Percentiles rank a stretch among this genome's conserved stretches.
Evolutionary conservation across 2,113 vertebrate genomes (phyloP).

Genomic region (Ahaetulla prasina): DNA sequence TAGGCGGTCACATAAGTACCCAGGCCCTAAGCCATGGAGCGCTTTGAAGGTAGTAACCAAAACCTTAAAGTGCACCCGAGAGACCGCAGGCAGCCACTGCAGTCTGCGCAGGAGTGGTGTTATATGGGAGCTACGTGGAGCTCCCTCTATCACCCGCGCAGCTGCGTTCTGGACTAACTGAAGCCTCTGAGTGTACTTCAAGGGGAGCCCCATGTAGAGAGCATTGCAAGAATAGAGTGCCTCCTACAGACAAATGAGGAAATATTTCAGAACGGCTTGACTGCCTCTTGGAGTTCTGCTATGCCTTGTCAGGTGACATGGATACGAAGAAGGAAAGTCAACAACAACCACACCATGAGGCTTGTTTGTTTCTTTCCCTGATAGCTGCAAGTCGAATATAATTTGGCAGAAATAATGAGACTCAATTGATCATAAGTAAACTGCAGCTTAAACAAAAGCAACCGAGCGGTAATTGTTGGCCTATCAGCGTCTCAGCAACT

Average conservation of each 20-base stretch:
- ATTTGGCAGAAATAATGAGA: conserved; percentile 69
- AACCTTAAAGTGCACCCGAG: too few relatives aligned
- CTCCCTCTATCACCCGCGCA: too few relatives aligned
- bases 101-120: too few relatives aligned
- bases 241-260: conserved; percentile 23
- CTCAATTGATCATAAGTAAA: conserved; percentile 69
- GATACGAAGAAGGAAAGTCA: conserved; percentile 36
- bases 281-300: neutral
- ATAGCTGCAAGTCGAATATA: conserved; percentile 38
- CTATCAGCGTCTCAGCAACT: conserved; percentile 35
- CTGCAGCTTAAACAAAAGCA: conserved; percentile 63
- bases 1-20: too few relatives aligned
- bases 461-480: conserved; percentile 47
- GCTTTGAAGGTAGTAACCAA: too few relatives aligned
- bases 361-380: conserved; percentile 40
- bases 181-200: too few relatives aligned
- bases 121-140: too few relatives aligned
- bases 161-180: too few relatives aligned
- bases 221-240: too few relatives aligned
- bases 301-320: conserved; percentile 33
- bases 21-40: too few relatives aligned
- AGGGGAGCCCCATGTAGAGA: too few relatives aligned
- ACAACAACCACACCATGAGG: neutral
- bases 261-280: neutral
- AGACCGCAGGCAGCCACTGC: too few relatives aligned